Conservation (phyloP, 2,888 invertebrate genomes). For the Meloe dianella region DNA sequence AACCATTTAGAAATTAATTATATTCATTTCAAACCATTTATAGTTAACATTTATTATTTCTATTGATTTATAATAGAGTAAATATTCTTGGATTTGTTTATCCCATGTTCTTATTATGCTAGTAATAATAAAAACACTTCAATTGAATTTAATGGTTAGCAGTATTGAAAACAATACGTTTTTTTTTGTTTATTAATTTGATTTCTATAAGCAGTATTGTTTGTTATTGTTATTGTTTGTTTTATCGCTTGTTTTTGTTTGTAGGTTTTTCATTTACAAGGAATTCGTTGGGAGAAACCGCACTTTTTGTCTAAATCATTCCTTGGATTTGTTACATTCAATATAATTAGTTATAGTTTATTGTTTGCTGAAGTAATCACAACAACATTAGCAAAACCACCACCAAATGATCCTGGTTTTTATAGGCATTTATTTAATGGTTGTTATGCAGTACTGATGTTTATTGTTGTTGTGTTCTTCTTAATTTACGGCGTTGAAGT, state of each 20-base stretch:
- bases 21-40: not conserved
- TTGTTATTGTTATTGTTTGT: not conserved
- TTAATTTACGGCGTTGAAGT: constrained; percentile 94
- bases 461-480: constrained; percentile 90
- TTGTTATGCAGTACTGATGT: constrained; percentile 87
- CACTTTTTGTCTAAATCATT: constrained; percentile 92
- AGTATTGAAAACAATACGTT: too few species aligned
- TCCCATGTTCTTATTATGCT: not conserved
- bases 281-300: constrained; percentile 86
- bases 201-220: not conserved
- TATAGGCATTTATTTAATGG: constrained; percentile 90
- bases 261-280: constrained; percentile 88
- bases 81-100: not conserved
- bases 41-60: not conserved
- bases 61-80: constrained; percentile 1
- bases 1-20: not conserved
- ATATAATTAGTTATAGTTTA: constrained; percentile 85
- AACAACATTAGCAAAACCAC: constrained; percentile 61
- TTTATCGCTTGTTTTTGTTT: constrained; percentile 44
- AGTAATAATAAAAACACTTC: too few species aligned
- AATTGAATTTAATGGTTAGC: too few species aligned
- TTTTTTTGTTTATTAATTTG: too few species aligned
- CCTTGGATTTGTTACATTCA: constrained; percentile 87
- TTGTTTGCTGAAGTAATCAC: constrained; percentile 76
- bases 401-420: constrained; percentile 67